phyloP scores from a whole-genome alignment of 2,888 invertebrate species.

The Microplitis deprimator region DNA sequence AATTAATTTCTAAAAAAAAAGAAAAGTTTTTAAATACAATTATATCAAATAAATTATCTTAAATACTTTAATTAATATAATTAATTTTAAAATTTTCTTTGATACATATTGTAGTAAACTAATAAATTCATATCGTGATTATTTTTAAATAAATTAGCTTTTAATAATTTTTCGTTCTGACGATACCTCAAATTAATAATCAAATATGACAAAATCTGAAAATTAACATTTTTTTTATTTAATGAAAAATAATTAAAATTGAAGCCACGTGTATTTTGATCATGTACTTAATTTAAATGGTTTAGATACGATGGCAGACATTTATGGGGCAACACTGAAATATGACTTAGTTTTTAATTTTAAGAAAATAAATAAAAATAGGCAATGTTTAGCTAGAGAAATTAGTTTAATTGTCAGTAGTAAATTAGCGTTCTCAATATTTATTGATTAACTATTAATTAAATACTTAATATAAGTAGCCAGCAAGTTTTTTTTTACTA shows the following conservation, averaged over 20 bases:
- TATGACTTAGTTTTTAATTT: conserved; percentile 51
- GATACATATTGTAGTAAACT: too few relatives aligned
- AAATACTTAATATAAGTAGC: conserved; percentile 31
- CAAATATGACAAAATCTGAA: too few relatives aligned
- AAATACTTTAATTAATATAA: too few relatives aligned
- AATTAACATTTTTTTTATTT: too few relatives aligned
- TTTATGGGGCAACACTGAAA: conserved; percentile 50
- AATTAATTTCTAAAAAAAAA: too few relatives aligned
- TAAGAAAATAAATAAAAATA: background rate
- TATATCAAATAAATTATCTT: too few relatives aligned
- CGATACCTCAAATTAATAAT: too few relatives aligned
- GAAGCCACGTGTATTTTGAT: conserved; percentile 41
- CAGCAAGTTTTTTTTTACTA: conserved; percentile 37
- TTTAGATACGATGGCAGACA: conserved; percentile 47
- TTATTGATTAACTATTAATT: conserved; percentile 40
- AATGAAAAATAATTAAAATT: background rate
- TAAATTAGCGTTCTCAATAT: conserved; percentile 49
- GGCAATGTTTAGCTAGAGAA: conserved; percentile 52
- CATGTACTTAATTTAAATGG: conserved; percentile 36
- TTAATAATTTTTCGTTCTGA: too few relatives aligned
- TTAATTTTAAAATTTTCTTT: too few relatives aligned
- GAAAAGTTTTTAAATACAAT: too few relatives aligned
- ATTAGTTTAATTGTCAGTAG: conserved; percentile 50
- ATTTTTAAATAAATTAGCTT: too few relatives aligned
- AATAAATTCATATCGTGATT: too few relatives aligned